phyloP scores from a whole-genome alignment of 2,797 vertebrate genomes.

The Cossypha dichroa region DNA sequence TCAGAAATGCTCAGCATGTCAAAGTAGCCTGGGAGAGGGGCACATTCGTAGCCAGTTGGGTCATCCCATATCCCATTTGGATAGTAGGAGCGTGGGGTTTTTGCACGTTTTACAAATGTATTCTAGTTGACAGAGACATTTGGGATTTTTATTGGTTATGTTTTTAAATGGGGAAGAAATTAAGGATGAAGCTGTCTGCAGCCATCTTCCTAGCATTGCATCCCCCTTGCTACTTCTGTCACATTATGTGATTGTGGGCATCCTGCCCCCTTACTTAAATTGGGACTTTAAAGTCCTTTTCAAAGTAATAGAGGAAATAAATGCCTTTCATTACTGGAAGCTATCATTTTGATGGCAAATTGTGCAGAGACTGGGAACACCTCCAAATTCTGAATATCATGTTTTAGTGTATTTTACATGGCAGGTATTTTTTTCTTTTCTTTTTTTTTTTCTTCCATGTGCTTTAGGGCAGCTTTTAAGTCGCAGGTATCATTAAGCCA shows the following conservation, averaged over 20 bases:
- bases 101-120: background rate
- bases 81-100: fast-evolving
- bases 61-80: background rate
- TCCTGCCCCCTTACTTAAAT: background rate
- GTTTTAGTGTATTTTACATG: background rate
- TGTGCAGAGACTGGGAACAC: background rate
- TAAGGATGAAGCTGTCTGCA: background rate
- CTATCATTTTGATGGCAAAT: background rate
- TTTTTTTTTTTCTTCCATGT: background rate
- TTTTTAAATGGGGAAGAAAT: background rate
- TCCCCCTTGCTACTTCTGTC: background rate
- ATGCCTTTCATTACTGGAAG: background rate
- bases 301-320: background rate
- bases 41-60: background rate
- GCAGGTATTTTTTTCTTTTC: background rate
- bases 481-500: background rate
- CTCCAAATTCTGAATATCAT: conserved; percentile 8
- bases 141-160: background rate
- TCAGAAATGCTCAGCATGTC: background rate
- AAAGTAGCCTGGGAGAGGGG: background rate
- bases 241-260: fast-evolving
- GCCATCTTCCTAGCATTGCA: background rate
- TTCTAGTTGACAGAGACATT: background rate
- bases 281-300: background rate
- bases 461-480: conserved; percentile 31